Evolutionary conservation across 1,140 invertebrate genomes (phyloP).

Genomic region (Luehdorfia chinensis): DNA sequence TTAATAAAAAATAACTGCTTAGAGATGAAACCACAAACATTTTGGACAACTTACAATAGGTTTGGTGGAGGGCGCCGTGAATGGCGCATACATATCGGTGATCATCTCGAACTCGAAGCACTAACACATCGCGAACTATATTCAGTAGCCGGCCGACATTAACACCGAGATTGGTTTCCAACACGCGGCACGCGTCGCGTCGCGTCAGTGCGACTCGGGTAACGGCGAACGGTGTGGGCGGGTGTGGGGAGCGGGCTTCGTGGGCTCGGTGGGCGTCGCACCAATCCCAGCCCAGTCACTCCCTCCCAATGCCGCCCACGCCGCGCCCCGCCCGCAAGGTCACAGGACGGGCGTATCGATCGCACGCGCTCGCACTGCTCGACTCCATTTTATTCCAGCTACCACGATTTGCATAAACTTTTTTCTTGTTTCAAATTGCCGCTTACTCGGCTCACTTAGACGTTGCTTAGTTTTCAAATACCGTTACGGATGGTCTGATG

Average conservation of each 20-base stretch:
- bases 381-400: conserved; percentile 74
- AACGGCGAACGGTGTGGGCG: no score
- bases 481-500: neutral
- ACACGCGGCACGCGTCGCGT: conserved; percentile 25
- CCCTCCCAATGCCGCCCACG: conserved; percentile 53
- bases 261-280: conserved; percentile 15
- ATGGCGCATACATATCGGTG: conserved; percentile 68
- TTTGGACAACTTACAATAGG: conserved; percentile 63
- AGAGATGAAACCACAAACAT: no score
- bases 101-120: conserved; percentile 55
- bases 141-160: neutral
- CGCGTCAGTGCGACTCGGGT: conserved; percentile 23
- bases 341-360: conserved; percentile 55
- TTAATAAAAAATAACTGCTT: no score
- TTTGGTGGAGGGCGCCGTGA: conserved; percentile 61
- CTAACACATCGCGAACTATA: conserved; percentile 24
- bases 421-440: conserved; percentile 53
- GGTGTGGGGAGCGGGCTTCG: conserved; percentile 22
- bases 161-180: neutral
- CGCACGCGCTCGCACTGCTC: conserved; percentile 59
- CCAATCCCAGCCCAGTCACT: conserved; percentile 44
- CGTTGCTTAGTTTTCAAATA: conserved; percentile 1
- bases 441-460: conserved; percentile 19
- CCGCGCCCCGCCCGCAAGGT: conserved; percentile 57
- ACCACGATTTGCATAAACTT: conserved; percentile 70